These are phyloP conservation scores for Gephyroberyx darwinii DNA, from an alignment of 2,797 vertebrate species.

Conservation along the genomic window DNA sequence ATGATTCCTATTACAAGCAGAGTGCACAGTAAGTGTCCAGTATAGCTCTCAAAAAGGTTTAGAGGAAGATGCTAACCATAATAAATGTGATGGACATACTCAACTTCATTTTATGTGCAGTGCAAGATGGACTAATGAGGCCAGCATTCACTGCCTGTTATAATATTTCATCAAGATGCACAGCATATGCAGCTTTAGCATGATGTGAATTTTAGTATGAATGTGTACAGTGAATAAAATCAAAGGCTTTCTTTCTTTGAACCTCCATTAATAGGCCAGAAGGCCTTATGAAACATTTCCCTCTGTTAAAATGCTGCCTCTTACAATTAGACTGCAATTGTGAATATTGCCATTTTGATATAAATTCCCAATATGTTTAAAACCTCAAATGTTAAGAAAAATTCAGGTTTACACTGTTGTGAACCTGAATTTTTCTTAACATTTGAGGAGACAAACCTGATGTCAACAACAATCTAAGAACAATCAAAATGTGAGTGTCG, in stretches of 20 bases:
- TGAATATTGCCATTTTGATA: too few relatives aligned
- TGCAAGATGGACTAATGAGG: neutral
- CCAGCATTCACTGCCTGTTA: conserved; percentile 19
- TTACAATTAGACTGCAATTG: too few relatives aligned
- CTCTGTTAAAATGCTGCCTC: too few relatives aligned
- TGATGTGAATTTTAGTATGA: neutral
- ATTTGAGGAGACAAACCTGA: too few relatives aligned
- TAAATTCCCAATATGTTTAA: too few relatives aligned
- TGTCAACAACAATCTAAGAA: neutral
- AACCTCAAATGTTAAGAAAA: neutral
- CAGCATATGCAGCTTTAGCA: neutral
- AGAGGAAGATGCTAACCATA: conserved; percentile 1
- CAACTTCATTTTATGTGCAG: conserved; percentile 7
- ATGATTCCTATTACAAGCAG: conserved; percentile 2
- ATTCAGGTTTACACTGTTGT: neutral
- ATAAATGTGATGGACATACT: conserved; percentile 7
- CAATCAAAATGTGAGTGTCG: neutral
- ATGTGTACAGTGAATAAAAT: neutral
- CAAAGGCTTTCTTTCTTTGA: too few relatives aligned
- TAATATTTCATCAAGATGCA: conserved; percentile 1
- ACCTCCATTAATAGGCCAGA: too few relatives aligned
- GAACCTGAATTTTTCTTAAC: too few relatives aligned
- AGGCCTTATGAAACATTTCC: too few relatives aligned
- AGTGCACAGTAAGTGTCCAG: conserved; percentile 32
- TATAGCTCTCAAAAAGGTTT: conserved; percentile 27